A percentile compares a stretch with the other conserved stretches of the same genome.
These are phyloP conservation scores for Pterostichus madidus DNA, from an alignment of 2,888 invertebrate genomes.

Conservation along the genomic window DNA sequence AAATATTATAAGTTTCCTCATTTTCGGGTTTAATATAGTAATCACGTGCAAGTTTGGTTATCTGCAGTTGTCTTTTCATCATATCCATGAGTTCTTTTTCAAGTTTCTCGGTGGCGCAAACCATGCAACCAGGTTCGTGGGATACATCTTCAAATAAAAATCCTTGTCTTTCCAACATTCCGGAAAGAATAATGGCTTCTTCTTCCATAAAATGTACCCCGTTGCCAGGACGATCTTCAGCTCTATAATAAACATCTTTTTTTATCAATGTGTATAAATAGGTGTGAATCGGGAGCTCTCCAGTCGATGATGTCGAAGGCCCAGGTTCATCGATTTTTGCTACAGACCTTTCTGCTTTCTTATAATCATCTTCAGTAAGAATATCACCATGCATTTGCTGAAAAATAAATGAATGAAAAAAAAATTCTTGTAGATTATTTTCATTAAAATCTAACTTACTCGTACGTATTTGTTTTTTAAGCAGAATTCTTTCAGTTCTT, in stretches of 20 bases:
- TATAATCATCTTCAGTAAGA: no score
- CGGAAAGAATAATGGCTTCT: conserved; percentile 8
- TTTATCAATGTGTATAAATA: background rate
- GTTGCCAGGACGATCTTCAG: background rate
- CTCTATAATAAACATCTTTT: background rate
- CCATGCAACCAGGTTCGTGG: conserved; percentile 12
- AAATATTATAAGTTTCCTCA: background rate
- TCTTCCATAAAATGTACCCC: conserved; percentile 21
- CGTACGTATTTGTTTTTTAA: no score
- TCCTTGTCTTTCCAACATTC: conserved; percentile 30
- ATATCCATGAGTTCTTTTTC: conserved; percentile 13
- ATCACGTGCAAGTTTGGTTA: conserved; percentile 22
- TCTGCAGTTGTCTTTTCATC: conserved; percentile 24
- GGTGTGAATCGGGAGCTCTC: background rate
- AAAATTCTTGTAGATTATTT: no score
- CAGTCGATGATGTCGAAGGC: no score
- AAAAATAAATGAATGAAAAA: no score
- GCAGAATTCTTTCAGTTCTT: background rate
- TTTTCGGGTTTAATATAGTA: conserved; percentile 14
- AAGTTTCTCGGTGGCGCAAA: conserved; percentile 41
- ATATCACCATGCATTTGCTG: no score
- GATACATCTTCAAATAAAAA: background rate
- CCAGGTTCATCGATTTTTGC: no score
- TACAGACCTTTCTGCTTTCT: no score
- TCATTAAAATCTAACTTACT: no score